These are phyloP conservation scores for Marmota flaviventris DNA, from an alignment of 2,113 vertebrate species.

Conservation along the genomic window DNA sequence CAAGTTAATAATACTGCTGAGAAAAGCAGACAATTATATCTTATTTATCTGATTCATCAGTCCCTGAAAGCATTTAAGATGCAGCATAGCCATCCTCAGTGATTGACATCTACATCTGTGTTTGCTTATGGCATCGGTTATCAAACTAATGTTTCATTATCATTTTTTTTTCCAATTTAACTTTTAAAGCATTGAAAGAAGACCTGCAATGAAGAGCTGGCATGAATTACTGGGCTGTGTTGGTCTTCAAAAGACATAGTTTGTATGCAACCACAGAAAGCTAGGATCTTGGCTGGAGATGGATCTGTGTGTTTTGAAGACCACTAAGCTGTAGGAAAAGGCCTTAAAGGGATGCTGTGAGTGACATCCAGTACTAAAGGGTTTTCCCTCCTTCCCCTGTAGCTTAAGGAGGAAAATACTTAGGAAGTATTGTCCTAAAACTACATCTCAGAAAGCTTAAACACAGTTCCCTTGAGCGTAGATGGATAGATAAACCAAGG, in stretches of 20 bases:
- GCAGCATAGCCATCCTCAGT: conserved; percentile 9
- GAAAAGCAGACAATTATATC: conserved; percentile 73
- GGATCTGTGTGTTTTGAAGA: not conserved
- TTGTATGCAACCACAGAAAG: not conserved
- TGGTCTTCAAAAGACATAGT: not conserved
- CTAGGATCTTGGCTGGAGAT: not conserved
- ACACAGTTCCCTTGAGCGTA: not conserved
- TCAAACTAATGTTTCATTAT: conserved; percentile 77
- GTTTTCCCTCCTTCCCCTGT: not conserved
- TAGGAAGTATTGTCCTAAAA: not conserved
- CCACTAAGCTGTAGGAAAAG: not conserved
- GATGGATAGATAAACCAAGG: not conserved
- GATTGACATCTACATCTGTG: conserved; percentile 66
- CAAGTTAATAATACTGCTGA: conserved; percentile 41
- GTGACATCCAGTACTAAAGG: not conserved
- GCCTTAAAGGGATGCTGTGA: not conserved
- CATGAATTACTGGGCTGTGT: not conserved
- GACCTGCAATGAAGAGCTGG: not conserved
- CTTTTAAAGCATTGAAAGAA: conserved; percentile 54
- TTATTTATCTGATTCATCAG: conserved; percentile 66
- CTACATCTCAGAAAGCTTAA: not conserved
- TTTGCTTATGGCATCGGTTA: conserved; percentile 63
- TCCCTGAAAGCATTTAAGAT: conserved; percentile 75
- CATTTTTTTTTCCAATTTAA: conserved; percentile 41
- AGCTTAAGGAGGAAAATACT: not conserved